These are phyloP conservation scores for Patella depressa DNA, from an alignment of 2,888 invertebrate species.

Conservation along the genomic window DNA sequence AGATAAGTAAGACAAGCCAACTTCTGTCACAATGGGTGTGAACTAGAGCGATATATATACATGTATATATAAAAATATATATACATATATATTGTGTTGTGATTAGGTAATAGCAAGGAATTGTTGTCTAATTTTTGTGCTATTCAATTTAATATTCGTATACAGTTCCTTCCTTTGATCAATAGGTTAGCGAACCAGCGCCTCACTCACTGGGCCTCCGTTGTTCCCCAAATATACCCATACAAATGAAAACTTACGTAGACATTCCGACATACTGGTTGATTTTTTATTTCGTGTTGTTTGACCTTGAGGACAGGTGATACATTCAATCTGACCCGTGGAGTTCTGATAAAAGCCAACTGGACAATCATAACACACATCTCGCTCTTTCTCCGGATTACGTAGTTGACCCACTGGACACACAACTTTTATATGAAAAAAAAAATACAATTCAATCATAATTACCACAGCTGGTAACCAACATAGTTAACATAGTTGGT, in stretches of 20 bases:
- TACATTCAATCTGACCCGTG: slow-evolving; percentile 20
- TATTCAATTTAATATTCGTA: slow-evolving; percentile 28
- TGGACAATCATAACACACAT: slow-evolving; percentile 22
- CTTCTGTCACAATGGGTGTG: too few species aligned
- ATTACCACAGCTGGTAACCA: too few species aligned
- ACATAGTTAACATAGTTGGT: too few species aligned
- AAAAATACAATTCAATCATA: too few species aligned
- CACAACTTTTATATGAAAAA: too few species aligned
- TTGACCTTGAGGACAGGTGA: slow-evolving; percentile 21
- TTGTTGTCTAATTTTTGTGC: not conserved
- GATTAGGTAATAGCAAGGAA: too few species aligned
- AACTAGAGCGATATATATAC: slow-evolving; percentile 24
- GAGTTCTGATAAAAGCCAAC: slow-evolving; percentile 23
- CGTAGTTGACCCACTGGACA: too few species aligned
- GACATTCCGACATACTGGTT: slow-evolving; percentile 19
- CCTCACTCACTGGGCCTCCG: not conserved
- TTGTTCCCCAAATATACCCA: not conserved
- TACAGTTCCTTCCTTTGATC: not conserved
- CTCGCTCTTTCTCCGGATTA: too few species aligned
- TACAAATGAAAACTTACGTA: slow-evolving; percentile 24
- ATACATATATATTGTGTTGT: too few species aligned
- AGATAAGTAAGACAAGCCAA: too few species aligned
- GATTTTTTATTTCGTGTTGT: slow-evolving; percentile 25
- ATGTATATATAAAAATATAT: slow-evolving; percentile 12
- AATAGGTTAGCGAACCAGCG: too few species aligned